Evolutionary conservation across 2,888 invertebrate genomes (phyloP), one percentile per base, ranked within the genome.

Genomic region (Nemotelus nigrinus): DNA sequence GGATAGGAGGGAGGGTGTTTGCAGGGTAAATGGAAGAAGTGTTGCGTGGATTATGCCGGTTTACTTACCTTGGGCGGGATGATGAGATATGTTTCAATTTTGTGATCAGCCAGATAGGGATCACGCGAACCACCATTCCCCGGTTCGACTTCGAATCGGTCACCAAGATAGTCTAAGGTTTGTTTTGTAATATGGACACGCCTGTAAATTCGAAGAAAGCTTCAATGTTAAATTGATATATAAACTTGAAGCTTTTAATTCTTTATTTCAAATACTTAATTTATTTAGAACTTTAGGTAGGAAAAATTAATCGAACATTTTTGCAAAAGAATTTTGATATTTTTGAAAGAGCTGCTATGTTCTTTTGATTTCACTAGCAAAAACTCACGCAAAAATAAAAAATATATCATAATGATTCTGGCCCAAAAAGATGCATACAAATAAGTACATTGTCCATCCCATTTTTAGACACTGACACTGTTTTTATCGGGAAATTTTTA

Each of bases 111-210:
- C 77, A 96, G 88, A 86, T 96, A 96, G 3, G 92, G 90, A 84
- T 96, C 96, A 76, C 96, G 89, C n/a, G 92, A 91, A 0, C 89
- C 91, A 0, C 96, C 96, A 79, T 95, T 92, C 0, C 96, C 96
- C 0, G 94, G 93, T 83, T 96, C 96, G 78, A 95, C 95, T 84
- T 95, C 92, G 83, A 95, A 96, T 82, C 93, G 91, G 80, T 92
- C 93, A 41, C 92, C 94, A 47, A 96, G 89, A 84, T 96, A 95
- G 65, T 92, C 89, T 78, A 96, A 87, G 0, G 96, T 96, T 41
- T 95, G 92, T 84, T 92, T 93, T 0, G 96, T 96, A 81, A 96
- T 93, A 87, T 96, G 96, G 5, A 96, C 96, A 75, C 94, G 91
- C 50, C 96, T 96, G 88, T 25, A 87, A 87, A 81, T 7, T 25